Evolutionary conservation across 2,113 vertebrate species (phyloP).

Genomic region (Cryptotis parvus): DNA sequence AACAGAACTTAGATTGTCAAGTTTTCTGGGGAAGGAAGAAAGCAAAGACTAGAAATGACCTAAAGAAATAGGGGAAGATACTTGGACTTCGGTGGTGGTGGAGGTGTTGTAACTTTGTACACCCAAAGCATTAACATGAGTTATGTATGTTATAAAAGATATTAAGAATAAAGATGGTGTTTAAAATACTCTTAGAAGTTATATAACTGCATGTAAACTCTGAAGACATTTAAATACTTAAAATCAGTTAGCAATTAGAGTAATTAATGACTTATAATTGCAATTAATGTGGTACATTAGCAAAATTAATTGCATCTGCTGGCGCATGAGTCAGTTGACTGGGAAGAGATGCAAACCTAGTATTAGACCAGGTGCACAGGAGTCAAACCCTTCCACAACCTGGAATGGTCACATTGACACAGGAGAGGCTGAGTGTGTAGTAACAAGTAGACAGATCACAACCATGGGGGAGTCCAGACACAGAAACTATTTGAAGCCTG

Average conservation of each 20-base stretch:
- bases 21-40: too few relatives aligned
- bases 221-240: constrained; percentile 36
- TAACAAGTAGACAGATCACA: constrained; percentile 1
- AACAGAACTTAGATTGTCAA: too few relatives aligned
- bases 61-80: too few relatives aligned
- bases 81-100: too few relatives aligned
- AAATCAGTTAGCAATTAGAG: constrained; percentile 25
- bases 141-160: not conserved
- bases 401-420: not conserved
- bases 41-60: too few relatives aligned
- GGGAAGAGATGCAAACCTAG: not conserved
- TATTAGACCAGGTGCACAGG: not conserved
- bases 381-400: not conserved
- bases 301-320: not conserved
- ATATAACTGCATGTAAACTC: not conserved
- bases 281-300: not conserved
- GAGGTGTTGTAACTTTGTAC: too few relatives aligned
- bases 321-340: not conserved
- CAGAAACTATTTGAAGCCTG: not conserved
- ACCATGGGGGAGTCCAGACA: not conserved
- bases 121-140: too few relatives aligned
- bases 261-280: constrained; percentile 7
- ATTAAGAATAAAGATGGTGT: not conserved
- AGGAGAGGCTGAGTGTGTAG: not conserved
- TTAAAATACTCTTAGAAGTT: not conserved